Percentiles rank a stretch among this genome's conserved stretches.
These are phyloP conservation scores for Rotaria socialis DNA, from an alignment of 2,888 invertebrate genomes.

Conservation along the genomic window DNA sequence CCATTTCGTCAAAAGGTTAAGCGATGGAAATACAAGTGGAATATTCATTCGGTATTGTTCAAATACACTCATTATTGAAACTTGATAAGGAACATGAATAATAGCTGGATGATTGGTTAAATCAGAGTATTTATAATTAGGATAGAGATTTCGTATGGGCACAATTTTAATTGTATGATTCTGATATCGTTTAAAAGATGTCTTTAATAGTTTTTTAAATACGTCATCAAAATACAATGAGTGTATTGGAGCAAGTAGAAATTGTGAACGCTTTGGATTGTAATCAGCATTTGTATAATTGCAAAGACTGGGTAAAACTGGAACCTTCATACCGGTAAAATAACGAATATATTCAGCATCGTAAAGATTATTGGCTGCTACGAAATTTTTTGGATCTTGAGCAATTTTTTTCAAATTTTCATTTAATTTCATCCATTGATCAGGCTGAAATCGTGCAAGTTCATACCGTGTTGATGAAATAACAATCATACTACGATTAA, in stretches of 20 bases:
- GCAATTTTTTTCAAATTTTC: conserved; percentile 47
- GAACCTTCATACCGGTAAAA: conserved; percentile 28
- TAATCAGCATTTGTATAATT: conserved; percentile 32
- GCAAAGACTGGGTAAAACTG: conserved; percentile 36
- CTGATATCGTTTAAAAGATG: neutral
- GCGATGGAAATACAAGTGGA: conserved; percentile 47
- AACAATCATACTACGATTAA: conserved; percentile 39
- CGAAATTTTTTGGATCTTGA: conserved; percentile 46
- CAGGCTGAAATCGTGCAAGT: conserved; percentile 2
- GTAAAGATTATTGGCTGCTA: conserved; percentile 47
- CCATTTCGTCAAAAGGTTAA: conserved; percentile 44
- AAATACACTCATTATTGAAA: conserved; percentile 47
- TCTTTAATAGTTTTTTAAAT: neutral
- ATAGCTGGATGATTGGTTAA: conserved; percentile 46
- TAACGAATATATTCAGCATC: conserved; percentile 39
- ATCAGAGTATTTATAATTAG: conserved; percentile 37
- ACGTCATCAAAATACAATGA: neutral
- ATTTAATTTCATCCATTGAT: conserved; percentile 47
- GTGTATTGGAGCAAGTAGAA: conserved; percentile 36
- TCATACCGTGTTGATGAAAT: conserved; percentile 43
- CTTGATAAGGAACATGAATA: conserved; percentile 48
- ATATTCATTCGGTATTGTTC: conserved; percentile 48
- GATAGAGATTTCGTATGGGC: conserved; percentile 38
- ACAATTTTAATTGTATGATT: neutral
- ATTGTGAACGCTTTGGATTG: conserved; percentile 27